A percentile compares a stretch with the other conserved stretches of the same genome.
Evolutionary conservation across 2,888 invertebrate genomes (phyloP).

Genomic region (Phragmatobia fuliginosa): DNA sequence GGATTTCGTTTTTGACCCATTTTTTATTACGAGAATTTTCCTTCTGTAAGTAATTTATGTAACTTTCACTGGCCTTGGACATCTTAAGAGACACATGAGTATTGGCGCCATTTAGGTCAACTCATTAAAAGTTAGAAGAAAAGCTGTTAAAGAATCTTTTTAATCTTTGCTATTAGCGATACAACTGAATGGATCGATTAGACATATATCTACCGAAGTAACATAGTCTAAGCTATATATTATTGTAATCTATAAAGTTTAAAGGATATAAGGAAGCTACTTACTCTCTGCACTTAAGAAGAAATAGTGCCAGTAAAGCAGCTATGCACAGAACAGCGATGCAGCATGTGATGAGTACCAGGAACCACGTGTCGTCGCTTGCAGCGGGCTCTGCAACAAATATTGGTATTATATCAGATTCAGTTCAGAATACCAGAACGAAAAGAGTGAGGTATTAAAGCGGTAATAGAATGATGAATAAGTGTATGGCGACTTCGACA

Average conservation of each 20-base stretch:
- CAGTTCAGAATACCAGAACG: neutral
- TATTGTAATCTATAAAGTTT: neutral
- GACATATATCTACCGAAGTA: neutral
- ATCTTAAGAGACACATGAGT: too few species aligned
- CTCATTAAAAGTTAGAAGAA: neutral
- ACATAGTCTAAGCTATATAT: neutral
- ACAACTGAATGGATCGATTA: too few species aligned
- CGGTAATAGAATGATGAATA: too few species aligned
- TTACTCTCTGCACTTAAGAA: slow-evolving; percentile 94
- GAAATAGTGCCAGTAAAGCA: slow-evolving; percentile 91
- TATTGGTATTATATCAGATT: slow-evolving; percentile 13
- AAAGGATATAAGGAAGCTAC: slow-evolving; percentile 43
- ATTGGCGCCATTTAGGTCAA: neutral
- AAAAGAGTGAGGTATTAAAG: neutral
- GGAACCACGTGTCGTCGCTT: slow-evolving; percentile 93
- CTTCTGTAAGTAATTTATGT: too few species aligned
- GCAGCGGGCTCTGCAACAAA: slow-evolving; percentile 77
- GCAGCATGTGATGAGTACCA: slow-evolving; percentile 92
- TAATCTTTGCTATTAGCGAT: too few species aligned
- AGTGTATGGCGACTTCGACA: too few species aligned
- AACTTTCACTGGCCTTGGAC: too few species aligned
- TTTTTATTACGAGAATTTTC: too few species aligned
- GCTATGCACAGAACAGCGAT: slow-evolving; percentile 93
- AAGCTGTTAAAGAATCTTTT: too few species aligned
- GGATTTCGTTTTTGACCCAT: too few species aligned